Evolutionary conservation across 2,797 vertebrate genomes (phyloP).

Genomic region (Ctenosaura bakeri): DNA sequence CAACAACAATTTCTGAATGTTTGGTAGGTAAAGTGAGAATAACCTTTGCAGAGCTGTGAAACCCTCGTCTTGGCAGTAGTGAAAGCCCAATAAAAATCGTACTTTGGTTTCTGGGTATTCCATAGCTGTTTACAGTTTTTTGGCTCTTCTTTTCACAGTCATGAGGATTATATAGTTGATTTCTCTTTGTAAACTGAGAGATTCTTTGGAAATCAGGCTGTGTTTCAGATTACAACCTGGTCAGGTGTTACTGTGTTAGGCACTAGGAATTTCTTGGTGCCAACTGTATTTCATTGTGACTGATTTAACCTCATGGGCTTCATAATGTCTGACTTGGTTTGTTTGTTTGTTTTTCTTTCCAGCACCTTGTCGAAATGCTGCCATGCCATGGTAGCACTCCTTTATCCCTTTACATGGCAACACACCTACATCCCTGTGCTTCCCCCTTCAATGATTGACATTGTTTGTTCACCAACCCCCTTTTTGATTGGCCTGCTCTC

Average conservation of each 20-base stretch:
- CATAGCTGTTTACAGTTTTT: not conserved
- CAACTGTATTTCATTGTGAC: not conserved
- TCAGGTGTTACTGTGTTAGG: not conserved
- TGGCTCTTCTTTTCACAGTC: not conserved
- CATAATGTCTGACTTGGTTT: not conserved
- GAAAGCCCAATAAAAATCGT: not conserved
- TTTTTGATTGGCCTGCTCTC: constrained; percentile 97
- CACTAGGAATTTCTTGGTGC: not conserved
- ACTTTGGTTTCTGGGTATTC: not conserved
- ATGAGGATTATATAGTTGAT: not conserved
- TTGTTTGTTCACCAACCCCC: constrained; percentile 96
- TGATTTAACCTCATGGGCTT: not conserved
- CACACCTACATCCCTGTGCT: constrained; percentile 98
- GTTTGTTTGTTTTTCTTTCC: constrained; percentile 43
- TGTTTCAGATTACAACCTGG: not conserved
- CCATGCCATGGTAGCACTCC: constrained; percentile 92
- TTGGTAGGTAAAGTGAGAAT: not conserved
- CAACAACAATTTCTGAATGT: not conserved
- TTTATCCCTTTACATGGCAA: constrained; percentile 98
- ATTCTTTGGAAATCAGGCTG: not conserved
- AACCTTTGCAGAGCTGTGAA: not conserved
- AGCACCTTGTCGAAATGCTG: constrained; percentile 98
- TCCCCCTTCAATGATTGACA: constrained; percentile 96
- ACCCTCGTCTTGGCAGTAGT: not conserved
- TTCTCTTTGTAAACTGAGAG: not conserved